These are phyloP conservation scores for Poeciliopsis prolifica DNA, from an alignment of 2,113 vertebrate genomes.

Conservation along the genomic window DNA sequence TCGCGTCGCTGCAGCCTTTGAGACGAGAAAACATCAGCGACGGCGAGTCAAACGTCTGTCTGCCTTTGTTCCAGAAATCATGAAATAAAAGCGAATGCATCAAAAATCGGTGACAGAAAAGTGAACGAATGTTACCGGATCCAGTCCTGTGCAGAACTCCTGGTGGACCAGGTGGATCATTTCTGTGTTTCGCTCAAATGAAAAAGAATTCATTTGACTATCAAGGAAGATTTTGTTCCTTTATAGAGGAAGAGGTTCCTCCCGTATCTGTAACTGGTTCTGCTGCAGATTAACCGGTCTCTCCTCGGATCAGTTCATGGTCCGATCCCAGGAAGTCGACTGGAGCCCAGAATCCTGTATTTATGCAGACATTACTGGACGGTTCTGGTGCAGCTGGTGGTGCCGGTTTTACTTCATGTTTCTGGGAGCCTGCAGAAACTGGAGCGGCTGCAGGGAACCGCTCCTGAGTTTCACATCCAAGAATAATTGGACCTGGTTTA, in stretches of 20 bases:
- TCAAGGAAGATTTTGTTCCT: too few species aligned
- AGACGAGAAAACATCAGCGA: too few species aligned
- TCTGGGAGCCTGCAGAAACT: background rate
- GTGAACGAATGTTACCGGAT: background rate
- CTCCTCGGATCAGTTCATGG: background rate
- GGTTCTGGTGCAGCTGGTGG: background rate
- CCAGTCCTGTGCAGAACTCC: background rate
- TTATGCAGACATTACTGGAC: background rate
- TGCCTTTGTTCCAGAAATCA: background rate
- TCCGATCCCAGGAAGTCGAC: background rate
- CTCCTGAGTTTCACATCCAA: conserved; percentile 13
- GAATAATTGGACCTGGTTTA: conserved; percentile 28
- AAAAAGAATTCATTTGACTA: too few species aligned
- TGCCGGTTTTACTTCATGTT: conserved; percentile 14
- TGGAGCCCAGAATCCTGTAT: background rate
- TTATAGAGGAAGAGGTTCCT: too few species aligned
- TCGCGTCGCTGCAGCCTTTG: background rate
- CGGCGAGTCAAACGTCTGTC: too few species aligned
- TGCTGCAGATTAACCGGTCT: background rate
- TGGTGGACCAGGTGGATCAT: too few species aligned
- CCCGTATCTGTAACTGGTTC: background rate
- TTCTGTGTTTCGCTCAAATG: too few species aligned
- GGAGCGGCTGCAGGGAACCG: conserved; percentile 1
- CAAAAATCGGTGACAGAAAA: background rate
- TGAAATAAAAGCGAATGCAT: background rate